phyloP scores from a whole-genome alignment of 2,113 vertebrate genomes.

The Zosterops borbonicus region DNA sequence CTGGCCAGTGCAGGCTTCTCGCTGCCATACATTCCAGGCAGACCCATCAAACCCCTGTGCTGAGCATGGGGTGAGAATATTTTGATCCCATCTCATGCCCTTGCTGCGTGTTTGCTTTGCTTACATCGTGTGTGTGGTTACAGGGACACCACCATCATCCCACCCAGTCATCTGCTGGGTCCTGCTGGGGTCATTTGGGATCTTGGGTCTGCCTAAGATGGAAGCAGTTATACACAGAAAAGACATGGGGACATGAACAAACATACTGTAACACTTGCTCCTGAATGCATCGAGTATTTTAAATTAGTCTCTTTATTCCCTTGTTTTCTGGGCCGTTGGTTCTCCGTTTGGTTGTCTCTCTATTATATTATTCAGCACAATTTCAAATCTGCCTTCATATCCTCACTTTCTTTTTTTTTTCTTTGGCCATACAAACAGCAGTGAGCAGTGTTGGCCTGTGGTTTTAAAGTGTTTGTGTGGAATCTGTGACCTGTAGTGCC shows the following conservation, averaged over 20 bases:
- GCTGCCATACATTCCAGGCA: fast-evolving
- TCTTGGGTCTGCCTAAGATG: neutral
- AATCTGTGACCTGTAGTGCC: neutral
- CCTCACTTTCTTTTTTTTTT: neutral
- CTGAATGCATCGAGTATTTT: neutral
- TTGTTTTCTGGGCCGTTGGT: neutral
- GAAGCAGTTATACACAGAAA: neutral
- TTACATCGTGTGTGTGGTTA: neutral
- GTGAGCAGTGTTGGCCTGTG: neutral
- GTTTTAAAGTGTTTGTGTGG: neutral
- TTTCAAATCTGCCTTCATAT: neutral
- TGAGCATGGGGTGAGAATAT: neutral
- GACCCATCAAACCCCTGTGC: neutral
- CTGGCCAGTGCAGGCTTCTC: fast-evolving
- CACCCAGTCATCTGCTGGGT: neutral
- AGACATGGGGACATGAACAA: neutral
- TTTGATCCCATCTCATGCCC: neutral
- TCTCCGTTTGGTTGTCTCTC: neutral
- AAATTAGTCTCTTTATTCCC: neutral
- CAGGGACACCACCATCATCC: neutral
- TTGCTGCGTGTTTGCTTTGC: neutral
- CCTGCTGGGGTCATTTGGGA: neutral
- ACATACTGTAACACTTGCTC: neutral
- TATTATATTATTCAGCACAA: neutral
- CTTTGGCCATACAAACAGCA: neutral